Conservation (phyloP, 1,140 invertebrate genomes). For the Saccostrea glomerata region DNA sequence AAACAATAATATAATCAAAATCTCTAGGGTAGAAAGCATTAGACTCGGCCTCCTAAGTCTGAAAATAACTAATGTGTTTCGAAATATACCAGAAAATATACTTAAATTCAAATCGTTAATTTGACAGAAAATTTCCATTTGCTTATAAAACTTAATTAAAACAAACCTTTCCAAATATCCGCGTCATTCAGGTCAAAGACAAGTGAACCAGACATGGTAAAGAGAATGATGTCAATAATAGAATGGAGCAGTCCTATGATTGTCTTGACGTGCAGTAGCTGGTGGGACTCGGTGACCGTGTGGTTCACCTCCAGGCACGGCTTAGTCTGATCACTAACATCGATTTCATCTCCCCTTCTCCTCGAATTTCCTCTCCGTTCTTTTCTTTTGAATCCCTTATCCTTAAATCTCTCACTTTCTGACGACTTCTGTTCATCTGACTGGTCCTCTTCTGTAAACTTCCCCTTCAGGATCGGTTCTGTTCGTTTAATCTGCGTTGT, state of each 20-base stretch:
- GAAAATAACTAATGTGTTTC: too few species aligned
- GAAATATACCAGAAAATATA: too few species aligned
- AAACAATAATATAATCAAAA: too few species aligned
- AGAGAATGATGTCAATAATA: conserved; percentile 1
- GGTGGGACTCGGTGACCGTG: neutral
- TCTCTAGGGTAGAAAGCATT: too few species aligned
- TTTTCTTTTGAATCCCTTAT: neutral
- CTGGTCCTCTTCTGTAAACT: neutral
- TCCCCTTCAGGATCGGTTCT: neutral
- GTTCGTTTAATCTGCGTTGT: neutral
- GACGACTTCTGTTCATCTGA: neutral
- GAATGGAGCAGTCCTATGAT: neutral
- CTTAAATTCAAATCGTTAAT: too few species aligned
- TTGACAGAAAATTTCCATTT: too few species aligned
- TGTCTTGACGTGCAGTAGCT: neutral
- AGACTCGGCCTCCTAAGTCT: too few species aligned
- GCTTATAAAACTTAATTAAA: too few species aligned
- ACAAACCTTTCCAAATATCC: neutral
- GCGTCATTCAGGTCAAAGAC: neutral
- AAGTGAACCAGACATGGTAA: neutral
- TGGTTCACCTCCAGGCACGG: neutral
- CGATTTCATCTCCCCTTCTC: neutral
- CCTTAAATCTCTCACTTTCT: too few species aligned
- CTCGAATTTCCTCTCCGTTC: neutral
- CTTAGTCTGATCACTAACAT: neutral